A percentile compares a stretch with the other conserved stretches of the same genome.
These are phyloP conservation scores for Antechinus stuartii DNA, from an alignment of 2,113 vertebrate species.

Conservation along the genomic window DNA sequence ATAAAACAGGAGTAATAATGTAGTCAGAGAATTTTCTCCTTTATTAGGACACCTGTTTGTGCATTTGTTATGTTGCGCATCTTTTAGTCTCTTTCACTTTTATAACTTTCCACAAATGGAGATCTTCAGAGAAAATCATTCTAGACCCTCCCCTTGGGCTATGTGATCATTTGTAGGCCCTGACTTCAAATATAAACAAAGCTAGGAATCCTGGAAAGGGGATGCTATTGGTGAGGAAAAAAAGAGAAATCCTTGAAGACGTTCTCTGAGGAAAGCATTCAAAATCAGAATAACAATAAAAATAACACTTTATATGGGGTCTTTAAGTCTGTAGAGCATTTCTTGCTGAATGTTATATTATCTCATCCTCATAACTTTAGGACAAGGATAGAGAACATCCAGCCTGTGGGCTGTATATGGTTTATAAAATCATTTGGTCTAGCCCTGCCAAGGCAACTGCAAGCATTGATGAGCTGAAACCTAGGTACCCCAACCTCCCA, in stretches of 20 bases:
- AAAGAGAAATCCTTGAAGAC: neutral
- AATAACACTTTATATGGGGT: neutral
- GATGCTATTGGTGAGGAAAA: neutral
- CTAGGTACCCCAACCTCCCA: no score
- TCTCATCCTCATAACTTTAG: neutral
- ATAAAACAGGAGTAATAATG: constrained; percentile 80
- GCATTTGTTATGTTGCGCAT: constrained; percentile 60
- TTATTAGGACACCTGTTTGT: constrained; percentile 80
- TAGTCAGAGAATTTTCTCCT: constrained; percentile 80
- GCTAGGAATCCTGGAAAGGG: neutral
- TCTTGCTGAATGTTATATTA: neutral
- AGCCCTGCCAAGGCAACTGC: no score
- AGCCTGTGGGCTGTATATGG: no score
- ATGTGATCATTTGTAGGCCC: neutral
- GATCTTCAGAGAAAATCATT: constrained; percentile 47
- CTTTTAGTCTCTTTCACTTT: constrained; percentile 70
- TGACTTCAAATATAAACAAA: neutral
- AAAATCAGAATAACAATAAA: neutral
- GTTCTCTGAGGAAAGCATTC: neutral
- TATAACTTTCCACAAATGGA: constrained; percentile 49
- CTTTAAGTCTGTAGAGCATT: neutral
- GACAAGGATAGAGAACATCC: no score
- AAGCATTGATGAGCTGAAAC: no score
- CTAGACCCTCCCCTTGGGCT: constrained; percentile 41
- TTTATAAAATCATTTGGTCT: no score